Percentiles rank a stretch among this genome's conserved stretches.
phyloP scores from a whole-genome alignment of 1,140 invertebrate genomes.

The Drosophila hydei region DNA sequence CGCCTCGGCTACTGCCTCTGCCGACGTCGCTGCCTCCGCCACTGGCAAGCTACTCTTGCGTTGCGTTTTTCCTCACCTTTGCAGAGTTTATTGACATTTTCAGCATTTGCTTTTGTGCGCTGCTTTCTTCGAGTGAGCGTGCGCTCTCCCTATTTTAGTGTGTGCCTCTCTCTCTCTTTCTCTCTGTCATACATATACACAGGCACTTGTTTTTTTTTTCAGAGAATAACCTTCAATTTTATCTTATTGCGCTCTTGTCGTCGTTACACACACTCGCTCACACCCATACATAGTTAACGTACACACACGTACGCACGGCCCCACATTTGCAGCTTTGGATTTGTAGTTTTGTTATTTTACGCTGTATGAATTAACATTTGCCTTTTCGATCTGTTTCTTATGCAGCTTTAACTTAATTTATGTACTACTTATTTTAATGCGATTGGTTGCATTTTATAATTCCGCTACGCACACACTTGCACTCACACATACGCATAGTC shows the following conservation, averaged over 20 bases:
- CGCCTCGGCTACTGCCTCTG: constrained; percentile 16
- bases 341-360: constrained; percentile 45
- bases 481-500: constrained; percentile 14
- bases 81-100: constrained; percentile 82
- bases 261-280: constrained; percentile 35
- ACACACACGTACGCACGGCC: constrained; percentile 16
- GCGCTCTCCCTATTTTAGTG: constrained; percentile 52
- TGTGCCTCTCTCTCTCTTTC: constrained; percentile 22
- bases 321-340: constrained; percentile 32
- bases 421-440: constrained; percentile 38
- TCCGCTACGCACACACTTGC: constrained; percentile 30
- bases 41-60: constrained; percentile 60
- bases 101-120: constrained; percentile 76
- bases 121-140: constrained; percentile 70
- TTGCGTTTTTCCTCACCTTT: constrained; percentile 82
- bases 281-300: constrained; percentile 15
- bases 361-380: constrained; percentile 48
- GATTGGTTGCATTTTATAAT: constrained; percentile 35
- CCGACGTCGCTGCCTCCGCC: constrained; percentile 16
- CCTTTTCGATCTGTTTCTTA: constrained; percentile 43
- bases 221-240: constrained; percentile 81
- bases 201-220: constrained; percentile 76
- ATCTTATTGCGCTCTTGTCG: constrained; percentile 69
- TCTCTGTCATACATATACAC: constrained; percentile 21
- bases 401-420: constrained; percentile 42